Base-by-base conservation (phyloP, 2,113 vertebrate genomes). In the Turdus rufiventris region DNA sequence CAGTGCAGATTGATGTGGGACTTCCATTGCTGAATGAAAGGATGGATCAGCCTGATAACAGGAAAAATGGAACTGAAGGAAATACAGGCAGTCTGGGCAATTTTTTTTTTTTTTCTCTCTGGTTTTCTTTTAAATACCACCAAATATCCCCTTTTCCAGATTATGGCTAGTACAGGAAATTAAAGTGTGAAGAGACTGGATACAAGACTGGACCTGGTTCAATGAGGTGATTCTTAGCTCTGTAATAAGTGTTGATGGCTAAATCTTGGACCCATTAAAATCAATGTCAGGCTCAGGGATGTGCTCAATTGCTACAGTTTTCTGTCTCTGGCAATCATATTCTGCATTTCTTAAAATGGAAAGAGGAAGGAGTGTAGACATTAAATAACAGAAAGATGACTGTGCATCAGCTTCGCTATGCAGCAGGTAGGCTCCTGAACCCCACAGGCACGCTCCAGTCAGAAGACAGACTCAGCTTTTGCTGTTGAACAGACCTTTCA, bases 91-190 rank as follows among this genome's bases (percentile, higher is more conserved):
- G 18, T 40, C 51, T 71, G 28, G 43, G 34, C 68, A 53, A 28
- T 11, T 19, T 82, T 45, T n/a, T 78, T 71, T 38, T 76, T 62
- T 2, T 10, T 23, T 79, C 33, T n/a, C 25, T 79, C 23, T 89
- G 20, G 10, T 7, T 88, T 88, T 83, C 66, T 91, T 89, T 85
- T 81, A 79, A 91, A 70, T 26, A 67, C 51, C 63, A 81, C 79
- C 73, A 92, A 85, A 90, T 84, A 90, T 67, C 40, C 25, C 56
- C 12, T 77, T 28, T 91, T 81, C 75, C 53, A 95, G 43, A 60
- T 84, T 84, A 74, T 93, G 79, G 75, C 51, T 90, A 71, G 43
- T 53, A 91, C 91, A 95, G 96, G 91, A 97, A 97, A 95, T 96
- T 96, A 96, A 97, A 96, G 80, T 91, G 83, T 86, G 90, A 95